These are phyloP conservation scores for Perdita meconis DNA, from an alignment of 2,888 invertebrate genomes.

Conservation along the genomic window DNA sequence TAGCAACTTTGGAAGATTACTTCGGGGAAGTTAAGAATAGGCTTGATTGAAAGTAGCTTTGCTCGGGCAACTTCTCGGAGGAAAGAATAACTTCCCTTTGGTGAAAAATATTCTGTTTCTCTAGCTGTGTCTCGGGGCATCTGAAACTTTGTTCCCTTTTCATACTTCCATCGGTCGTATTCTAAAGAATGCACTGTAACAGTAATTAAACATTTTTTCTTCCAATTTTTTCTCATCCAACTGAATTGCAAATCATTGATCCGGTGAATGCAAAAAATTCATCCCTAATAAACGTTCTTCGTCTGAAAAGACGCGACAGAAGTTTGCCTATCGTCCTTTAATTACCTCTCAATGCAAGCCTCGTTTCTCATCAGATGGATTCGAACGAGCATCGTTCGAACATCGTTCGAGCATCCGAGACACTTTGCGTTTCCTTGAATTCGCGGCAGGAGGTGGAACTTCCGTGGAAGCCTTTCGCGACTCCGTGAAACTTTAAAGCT, in stretches of 20 bases:
- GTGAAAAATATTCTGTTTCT: conserved; percentile 27
- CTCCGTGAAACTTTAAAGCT: conserved; percentile 49
- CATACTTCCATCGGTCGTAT: neutral
- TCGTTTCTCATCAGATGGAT: conserved; percentile 28
- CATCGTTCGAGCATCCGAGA: neutral
- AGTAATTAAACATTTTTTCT: neutral
- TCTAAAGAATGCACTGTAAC: too few relatives aligned
- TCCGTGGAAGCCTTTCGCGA: conserved; percentile 39
- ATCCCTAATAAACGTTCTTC: conserved; percentile 20
- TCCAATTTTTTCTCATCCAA: too few relatives aligned
- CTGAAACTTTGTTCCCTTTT: neutral
- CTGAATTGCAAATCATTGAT: too few relatives aligned
- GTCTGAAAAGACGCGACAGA: neutral
- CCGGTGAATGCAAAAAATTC: too few relatives aligned
- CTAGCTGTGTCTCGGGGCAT: neutral
- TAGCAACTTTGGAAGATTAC: conserved; percentile 39
- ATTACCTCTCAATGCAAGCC: conserved; percentile 46
- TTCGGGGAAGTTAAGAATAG: conserved; percentile 30
- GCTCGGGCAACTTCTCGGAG: conserved; percentile 3
- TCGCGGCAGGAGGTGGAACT: conserved; percentile 49
- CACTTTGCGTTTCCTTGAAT: conserved; percentile 44
- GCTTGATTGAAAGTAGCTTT: conserved; percentile 41
- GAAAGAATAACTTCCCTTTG: conserved; percentile 26
- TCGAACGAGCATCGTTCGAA: conserved; percentile 32
- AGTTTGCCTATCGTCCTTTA: conserved; percentile 49